Conservation (phyloP, 1,140 invertebrate genomes). For the Drosophila obscura region DNA sequence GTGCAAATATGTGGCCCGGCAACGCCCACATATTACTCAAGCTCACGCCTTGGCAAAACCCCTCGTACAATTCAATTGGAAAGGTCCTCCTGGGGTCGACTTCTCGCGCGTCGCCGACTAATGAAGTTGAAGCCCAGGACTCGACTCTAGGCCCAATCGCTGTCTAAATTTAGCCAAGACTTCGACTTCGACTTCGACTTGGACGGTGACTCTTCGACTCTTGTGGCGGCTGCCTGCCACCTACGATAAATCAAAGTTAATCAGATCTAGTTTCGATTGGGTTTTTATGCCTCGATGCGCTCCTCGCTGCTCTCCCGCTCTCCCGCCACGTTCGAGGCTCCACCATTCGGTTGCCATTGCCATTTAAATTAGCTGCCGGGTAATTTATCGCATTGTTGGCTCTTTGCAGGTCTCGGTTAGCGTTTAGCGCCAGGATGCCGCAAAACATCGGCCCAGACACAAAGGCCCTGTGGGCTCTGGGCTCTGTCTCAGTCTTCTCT, state of each 20-base stretch:
- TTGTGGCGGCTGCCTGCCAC: constrained; percentile 40
- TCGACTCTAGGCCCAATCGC: constrained; percentile 4
- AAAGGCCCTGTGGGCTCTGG: constrained; percentile 61
- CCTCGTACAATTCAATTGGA: constrained; percentile 69
- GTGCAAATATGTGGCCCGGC: constrained; percentile 70
- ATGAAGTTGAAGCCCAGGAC: constrained; percentile 63
- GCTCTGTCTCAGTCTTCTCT: background rate
- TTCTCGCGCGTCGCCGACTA: too few relatives aligned
- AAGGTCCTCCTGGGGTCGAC: constrained; percentile 62
- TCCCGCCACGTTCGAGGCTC: constrained; percentile 12
- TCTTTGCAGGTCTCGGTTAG: constrained; percentile 75
- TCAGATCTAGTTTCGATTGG: constrained; percentile 81
- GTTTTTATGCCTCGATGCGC: constrained; percentile 71
- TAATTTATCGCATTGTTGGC: constrained; percentile 79
- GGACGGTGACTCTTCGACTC: too few relatives aligned
- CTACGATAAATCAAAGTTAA: constrained; percentile 82
- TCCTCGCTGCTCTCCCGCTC: too few relatives aligned
- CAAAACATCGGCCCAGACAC: constrained; percentile 62
- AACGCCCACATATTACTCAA: constrained; percentile 76
- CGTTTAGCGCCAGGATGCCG: constrained; percentile 78
- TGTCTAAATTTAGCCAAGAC: constrained; percentile 63
- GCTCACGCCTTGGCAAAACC: constrained; percentile 51
- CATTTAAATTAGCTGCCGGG: constrained; percentile 81
- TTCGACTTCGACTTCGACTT: too few relatives aligned
- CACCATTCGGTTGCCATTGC: constrained; percentile 46